phyloP scores from a whole-genome alignment of 2,113 vertebrate genomes.

The Egretta garzetta region DNA sequence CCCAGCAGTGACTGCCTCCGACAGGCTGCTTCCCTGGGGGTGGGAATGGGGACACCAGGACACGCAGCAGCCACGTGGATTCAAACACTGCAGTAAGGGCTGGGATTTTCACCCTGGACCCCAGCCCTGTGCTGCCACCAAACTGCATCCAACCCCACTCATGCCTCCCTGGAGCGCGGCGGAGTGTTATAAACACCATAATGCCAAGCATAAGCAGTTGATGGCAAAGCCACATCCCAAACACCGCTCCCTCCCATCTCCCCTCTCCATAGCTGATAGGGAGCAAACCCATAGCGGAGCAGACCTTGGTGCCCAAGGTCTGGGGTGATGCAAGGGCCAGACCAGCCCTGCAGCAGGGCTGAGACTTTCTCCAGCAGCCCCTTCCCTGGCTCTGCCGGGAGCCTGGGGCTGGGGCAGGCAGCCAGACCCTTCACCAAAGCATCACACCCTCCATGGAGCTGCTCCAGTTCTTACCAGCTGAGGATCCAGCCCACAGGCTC shows the following conservation, averaged over 20 bases:
- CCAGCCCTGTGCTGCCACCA: not conserved
- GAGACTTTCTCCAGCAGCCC: not conserved
- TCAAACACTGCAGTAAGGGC: not conserved
- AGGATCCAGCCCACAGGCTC: not conserved
- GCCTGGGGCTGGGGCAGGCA: not conserved
- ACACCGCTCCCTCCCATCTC: not conserved
- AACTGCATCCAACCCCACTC: not conserved
- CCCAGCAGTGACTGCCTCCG: not conserved
- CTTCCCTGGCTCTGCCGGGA: not conserved
- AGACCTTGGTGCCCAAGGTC: not conserved
- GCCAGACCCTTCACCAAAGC: not conserved
- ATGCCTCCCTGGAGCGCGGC: accelerated
- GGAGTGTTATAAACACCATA: not conserved
- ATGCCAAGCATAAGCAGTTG: not conserved
- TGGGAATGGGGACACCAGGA: not conserved
- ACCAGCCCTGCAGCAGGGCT: not conserved
- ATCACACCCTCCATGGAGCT: not conserved
- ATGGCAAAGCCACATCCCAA: not conserved
- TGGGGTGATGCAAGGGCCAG: not conserved
- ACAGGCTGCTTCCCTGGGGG: not conserved
- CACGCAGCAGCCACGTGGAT: not conserved
- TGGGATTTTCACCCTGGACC: not conserved
- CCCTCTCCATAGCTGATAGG: not conserved
- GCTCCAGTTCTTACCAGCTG: not conserved
- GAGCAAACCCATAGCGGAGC: not conserved